Conservation (phyloP, 2,113 vertebrate genomes). For the Condylura cristata region DNA sequence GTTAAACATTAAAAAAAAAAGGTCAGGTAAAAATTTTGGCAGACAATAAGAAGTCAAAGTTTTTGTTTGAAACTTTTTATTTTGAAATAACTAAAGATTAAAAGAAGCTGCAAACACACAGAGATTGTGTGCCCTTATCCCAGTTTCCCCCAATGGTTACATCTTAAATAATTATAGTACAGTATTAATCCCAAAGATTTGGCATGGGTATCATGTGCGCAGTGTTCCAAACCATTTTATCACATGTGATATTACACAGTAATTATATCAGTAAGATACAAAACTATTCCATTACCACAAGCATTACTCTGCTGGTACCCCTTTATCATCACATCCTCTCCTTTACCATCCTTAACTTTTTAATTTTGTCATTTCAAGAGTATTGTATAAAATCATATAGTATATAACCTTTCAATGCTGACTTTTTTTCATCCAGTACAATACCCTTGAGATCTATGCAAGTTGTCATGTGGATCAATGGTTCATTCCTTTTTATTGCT, state of each 20-base stretch:
- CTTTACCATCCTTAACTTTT: background rate
- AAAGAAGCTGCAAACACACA: background rate
- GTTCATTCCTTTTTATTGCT: background rate
- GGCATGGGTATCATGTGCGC: background rate
- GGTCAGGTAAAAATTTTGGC: conserved; percentile 20
- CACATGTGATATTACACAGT: background rate
- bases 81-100: background rate
- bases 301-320: background rate
- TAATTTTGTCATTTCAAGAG: background rate
- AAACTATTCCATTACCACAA: background rate
- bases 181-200: background rate
- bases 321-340: background rate
- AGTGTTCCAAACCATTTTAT: background rate
- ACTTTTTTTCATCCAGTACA: background rate
- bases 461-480: background rate
- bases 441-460: too few relatives aligned
- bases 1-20: background rate
- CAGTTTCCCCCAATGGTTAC: background rate
- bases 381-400: background rate
- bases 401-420: background rate
- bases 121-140: background rate
- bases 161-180: background rate
- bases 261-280: background rate
- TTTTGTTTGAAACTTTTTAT: background rate
- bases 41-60: background rate